phyloP scores from a whole-genome alignment of 2,888 invertebrate species.

The Lasioglossum malachurum region DNA sequence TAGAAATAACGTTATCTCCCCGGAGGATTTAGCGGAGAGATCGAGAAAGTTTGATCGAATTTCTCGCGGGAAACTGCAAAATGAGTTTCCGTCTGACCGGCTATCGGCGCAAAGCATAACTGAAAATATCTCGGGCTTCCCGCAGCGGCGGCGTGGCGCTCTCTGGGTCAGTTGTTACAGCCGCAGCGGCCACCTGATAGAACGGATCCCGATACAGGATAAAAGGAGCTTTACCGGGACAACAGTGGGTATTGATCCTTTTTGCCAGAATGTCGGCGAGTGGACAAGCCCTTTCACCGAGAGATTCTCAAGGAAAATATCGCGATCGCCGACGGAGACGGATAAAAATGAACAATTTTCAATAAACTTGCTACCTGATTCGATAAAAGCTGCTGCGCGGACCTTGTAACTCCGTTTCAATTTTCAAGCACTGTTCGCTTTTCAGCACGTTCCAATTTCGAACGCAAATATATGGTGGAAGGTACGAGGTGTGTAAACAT shows the following conservation, averaged over 20 bases:
- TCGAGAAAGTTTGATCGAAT: conserved; percentile 69
- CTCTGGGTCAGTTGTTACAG: conserved; percentile 46
- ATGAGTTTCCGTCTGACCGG: conserved; percentile 39
- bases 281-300: conserved; percentile 39
- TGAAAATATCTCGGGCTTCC: conserved; percentile 41
- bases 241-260: conserved; percentile 66
- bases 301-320: conserved; percentile 46
- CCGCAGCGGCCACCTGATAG: conserved; percentile 54
- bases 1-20: conserved; percentile 46
- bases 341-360: background rate
- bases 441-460: too few species aligned
- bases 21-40: conserved; percentile 48
- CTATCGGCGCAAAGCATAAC: conserved; percentile 35
- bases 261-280: conserved; percentile 45
- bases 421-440: too few species aligned
- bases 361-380: background rate
- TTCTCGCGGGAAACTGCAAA: conserved; percentile 46
- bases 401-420: background rate
- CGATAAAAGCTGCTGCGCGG: background rate
- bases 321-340: background rate
- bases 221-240: conserved; percentile 60
- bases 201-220: conserved; percentile 62
- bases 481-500: too few species aligned
- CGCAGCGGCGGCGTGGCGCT: background rate
- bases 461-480: too few species aligned